phyloP scores from a whole-genome alignment of 2,113 vertebrate species.

The Phalacrocorax brasilianus region DNA sequence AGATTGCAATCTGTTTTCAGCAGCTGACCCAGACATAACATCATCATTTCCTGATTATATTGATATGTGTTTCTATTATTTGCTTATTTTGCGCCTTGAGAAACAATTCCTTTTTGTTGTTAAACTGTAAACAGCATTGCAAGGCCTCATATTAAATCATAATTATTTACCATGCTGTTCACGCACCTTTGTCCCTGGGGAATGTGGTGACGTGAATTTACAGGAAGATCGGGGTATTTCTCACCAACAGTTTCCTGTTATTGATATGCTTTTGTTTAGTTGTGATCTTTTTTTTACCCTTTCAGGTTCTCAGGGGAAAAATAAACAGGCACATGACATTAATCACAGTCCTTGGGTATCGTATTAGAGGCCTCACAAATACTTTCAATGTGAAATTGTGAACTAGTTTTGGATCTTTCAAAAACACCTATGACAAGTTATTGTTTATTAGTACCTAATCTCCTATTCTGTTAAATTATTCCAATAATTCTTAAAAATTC shows the following conservation, averaged over 20 bases:
- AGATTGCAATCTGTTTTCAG: conserved; percentile 79
- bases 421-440: too few relatives aligned
- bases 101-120: conserved; percentile 90
- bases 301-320: conserved; percentile 90
- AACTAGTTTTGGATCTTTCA: neutral
- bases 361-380: conserved; percentile 48
- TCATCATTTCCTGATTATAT: conserved; percentile 87
- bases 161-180: conserved; percentile 92
- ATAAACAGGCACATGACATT: conserved; percentile 78
- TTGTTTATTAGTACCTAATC: too few relatives aligned
- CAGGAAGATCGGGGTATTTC: conserved; percentile 97
- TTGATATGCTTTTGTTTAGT: conserved; percentile 97
- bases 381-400: neutral
- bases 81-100: conserved; percentile 79
- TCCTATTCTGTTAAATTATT: too few relatives aligned
- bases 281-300: conserved; percentile 82
- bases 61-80: conserved; percentile 82
- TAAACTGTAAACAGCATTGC: conserved; percentile 86
- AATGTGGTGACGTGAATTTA: conserved; percentile 93
- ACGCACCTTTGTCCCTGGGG: conserved; percentile 93
- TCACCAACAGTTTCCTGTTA: conserved; percentile 99
- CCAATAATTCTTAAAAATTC: too few relatives aligned
- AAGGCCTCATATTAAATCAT: conserved; percentile 90
- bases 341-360: conserved; percentile 63
- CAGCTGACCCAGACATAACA: conserved; percentile 81